Evolutionary conservation across 2,113 vertebrate genomes (phyloP).

Genomic region (Rynchops niger): DNA sequence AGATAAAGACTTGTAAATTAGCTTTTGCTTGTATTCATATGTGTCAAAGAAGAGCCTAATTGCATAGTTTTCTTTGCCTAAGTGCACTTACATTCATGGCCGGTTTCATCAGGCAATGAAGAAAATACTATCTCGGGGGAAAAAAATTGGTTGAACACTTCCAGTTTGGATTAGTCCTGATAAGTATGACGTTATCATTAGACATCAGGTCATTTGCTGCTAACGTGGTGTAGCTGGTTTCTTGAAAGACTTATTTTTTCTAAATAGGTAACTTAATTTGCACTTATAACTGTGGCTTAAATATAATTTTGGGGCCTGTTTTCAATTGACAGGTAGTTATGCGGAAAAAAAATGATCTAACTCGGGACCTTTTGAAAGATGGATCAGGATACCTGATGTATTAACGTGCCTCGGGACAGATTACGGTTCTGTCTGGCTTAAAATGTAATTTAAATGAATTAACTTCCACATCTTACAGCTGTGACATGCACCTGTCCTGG

Average conservation of each 20-base stretch:
- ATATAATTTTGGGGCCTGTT: background rate
- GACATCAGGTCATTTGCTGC: background rate
- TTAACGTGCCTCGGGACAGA: background rate
- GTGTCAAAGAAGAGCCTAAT: background rate
- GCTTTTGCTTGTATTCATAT: background rate
- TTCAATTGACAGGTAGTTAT: background rate
- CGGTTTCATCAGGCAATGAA: background rate
- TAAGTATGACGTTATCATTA: background rate
- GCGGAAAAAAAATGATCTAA: background rate
- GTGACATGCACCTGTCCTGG: background rate
- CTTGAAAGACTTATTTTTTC: background rate
- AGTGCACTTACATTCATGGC: background rate
- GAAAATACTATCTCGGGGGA: background rate
- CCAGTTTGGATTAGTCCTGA: background rate
- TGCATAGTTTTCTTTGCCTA: background rate
- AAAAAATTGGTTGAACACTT: background rate
- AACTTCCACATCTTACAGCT: slow-evolving; percentile 8
- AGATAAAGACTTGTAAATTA: background rate
- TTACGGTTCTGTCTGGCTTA: slow-evolving; percentile 4
- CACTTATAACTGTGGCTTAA: background rate
- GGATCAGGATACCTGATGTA: background rate
- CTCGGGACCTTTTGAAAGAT: background rate
- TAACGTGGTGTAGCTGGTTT: background rate
- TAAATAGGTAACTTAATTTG: background rate
- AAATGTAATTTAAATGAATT: slow-evolving; percentile 53